Evolutionary conservation across 2,113 vertebrate species (phyloP).

Genomic region (Poecilia latipinna): DNA sequence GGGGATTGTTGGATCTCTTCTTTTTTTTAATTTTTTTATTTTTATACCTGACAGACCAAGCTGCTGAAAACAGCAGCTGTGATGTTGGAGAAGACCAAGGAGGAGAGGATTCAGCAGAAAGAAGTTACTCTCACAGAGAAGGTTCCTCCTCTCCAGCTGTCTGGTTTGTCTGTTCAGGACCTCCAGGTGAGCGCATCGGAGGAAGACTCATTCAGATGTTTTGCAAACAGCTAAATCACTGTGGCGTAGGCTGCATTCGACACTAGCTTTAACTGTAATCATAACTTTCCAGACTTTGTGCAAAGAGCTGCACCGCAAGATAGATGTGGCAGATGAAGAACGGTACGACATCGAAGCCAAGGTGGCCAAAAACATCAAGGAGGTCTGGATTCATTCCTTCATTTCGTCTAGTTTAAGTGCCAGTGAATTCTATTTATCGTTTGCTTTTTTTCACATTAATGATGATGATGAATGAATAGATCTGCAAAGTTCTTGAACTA

Average conservation of each 20-base stretch:
- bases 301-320: slow-evolving; percentile 76
- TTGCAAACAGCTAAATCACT: no score
- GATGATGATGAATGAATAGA: no score
- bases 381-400: slow-evolving; percentile 60
- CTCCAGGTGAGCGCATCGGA: slow-evolving; percentile 71
- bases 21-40: not conserved
- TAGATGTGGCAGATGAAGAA: slow-evolving; percentile 76
- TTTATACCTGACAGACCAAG: slow-evolving; percentile 61
- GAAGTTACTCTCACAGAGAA: slow-evolving; percentile 65
- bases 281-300: slow-evolving; percentile 74
- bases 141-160: slow-evolving; percentile 72
- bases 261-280: no score
- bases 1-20: not conserved
- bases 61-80: slow-evolving; percentile 74
- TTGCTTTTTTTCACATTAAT: not conserved
- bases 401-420: not conserved
- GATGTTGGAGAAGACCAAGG: slow-evolving; percentile 75
- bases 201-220: not conserved
- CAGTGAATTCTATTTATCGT: not conserved
- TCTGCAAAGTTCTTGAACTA: no score
- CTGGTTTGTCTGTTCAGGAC: slow-evolving; percentile 75
- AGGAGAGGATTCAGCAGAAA: slow-evolving; percentile 62
- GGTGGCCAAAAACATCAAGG: slow-evolving; percentile 74
- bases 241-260: no score
- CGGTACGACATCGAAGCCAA: slow-evolving; percentile 79